Conservation (phyloP, 1,140 invertebrate genomes). For the Chrysomallon squamiferum region DNA sequence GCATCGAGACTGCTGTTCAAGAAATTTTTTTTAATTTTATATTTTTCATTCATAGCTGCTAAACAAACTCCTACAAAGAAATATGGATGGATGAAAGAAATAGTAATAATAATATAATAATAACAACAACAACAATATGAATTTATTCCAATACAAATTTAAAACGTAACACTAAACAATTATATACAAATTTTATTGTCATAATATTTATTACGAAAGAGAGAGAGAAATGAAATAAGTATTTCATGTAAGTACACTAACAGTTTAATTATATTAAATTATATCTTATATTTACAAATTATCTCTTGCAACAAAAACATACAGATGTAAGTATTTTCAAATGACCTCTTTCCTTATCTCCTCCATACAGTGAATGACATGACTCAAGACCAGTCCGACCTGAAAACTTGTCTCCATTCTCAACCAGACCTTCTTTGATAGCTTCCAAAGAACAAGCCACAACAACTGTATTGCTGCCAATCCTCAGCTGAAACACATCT, state of each 20-base stretch:
- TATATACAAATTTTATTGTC: too few relatives aligned
- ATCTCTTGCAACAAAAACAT: too few relatives aligned
- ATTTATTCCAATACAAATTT: not conserved
- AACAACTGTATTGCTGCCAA: constrained; percentile 36
- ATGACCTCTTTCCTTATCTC: constrained; percentile 35
- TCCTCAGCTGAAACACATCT: constrained; percentile 37
- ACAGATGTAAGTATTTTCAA: too few relatives aligned
- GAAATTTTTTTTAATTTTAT: constrained; percentile 37
- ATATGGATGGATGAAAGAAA: constrained; percentile 1
- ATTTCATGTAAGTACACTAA: too few relatives aligned
- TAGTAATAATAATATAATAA: not conserved
- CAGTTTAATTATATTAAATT: too few relatives aligned
- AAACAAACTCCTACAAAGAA: constrained; percentile 39
- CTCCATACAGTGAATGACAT: constrained; percentile 27
- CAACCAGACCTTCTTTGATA: constrained; percentile 35
- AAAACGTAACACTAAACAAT: not conserved
- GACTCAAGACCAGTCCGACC: constrained; percentile 30
- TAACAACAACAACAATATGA: not conserved
- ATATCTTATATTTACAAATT: too few relatives aligned
- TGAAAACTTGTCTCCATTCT: constrained; percentile 24
- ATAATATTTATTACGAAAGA: too few relatives aligned
- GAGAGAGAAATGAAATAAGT: too few relatives aligned
- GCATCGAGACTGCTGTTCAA: constrained; percentile 30
- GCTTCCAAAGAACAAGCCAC: constrained; percentile 43
- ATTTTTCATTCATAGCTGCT: constrained; percentile 35